Base-by-base conservation (phyloP, 2,797 vertebrate species). In the Crocodylus rhombifer region DNA sequence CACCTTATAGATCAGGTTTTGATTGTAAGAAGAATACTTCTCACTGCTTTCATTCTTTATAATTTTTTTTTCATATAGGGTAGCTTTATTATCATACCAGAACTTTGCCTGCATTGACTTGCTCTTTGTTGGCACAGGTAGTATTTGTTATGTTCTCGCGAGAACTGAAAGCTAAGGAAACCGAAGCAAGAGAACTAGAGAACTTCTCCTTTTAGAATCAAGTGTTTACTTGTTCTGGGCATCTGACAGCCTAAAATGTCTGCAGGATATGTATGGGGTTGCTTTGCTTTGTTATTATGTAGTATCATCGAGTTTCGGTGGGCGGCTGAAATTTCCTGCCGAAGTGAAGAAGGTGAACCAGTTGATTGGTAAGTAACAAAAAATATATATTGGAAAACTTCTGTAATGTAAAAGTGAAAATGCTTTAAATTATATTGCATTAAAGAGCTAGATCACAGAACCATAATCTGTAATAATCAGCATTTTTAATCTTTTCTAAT, bases 351-450 rank as follows among this genome's bases (percentile, higher is more conserved):
- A 0, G 99, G 98, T 3, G 90, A 98, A 21, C 75, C 98, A 28
- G 98, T 99, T 60, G 99, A 99, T 83, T 99, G 99, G 99, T 99
- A 97, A 97, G 98, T 98, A 90, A 92, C 42, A 51, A 51, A 92
- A 5, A 62, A 74, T 3, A 11, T 2, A 4, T 20, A 33, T 71
- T 42, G 79, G 28, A 55, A 60, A 33, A 23, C 13, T 0, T 4
- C 14, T 78, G 80, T 33, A 30, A 82, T 14, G 25, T 56, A 21
- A 61, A 91, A 95, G 89, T 85, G 83, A 91, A 88, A 75, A 16
- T 7, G 6, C 75, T 0, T 26, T 84, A 83, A 69, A 63, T 74
- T 17, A 87, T 89, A 33, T 74, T 0, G 3, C 1, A 3, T 30
- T 58, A 65, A 86, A 89, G n/a, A 87, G 78, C 86, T 67, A 77